Evolutionary conservation across 2,888 invertebrate genomes (phyloP), one percentile per base, ranked within the genome.

Genomic region (Scaptomyza tumidula): DNA sequence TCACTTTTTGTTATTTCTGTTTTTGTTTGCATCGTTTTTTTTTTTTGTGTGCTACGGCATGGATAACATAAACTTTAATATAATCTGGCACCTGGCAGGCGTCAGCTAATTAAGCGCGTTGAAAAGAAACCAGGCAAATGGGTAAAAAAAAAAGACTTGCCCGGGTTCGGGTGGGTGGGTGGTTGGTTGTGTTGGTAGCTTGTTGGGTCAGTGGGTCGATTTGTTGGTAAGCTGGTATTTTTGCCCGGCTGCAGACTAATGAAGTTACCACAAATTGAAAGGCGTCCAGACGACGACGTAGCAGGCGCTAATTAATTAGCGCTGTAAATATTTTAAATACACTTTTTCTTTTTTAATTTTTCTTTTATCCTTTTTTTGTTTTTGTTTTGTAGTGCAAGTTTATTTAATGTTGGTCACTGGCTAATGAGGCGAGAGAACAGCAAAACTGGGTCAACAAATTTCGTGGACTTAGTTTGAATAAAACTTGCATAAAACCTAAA

Each of bases 221-320:
- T 27, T 48, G 48, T 13, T 39, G 29, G 31, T 39, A 31, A 39
- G 50, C n/a, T 57, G 41, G 41, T 27, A 60, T 50, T 66, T 49
- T 53, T 29, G 19, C 45, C 45, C 33, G 43, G 53, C 56, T 63
- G 48, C n/a, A 50, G 41, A 61, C 65, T 79, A 79, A 79, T 60
- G 66, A 75, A 79, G 77, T 79, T 75, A 59, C 77, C 77, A 67
- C 72, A 78, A 78, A 78, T 73, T 78, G 73, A 78, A 78, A 73
- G 62, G 53, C 65, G 66, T 61, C 70, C 74, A 76, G 77, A 79
- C 78, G 49, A 79, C 78, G 49, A 48, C 41, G 48, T 56, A 52
- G 45, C 59, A 43, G 63, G 63, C 59, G 59, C 53, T 79, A 79
- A 79, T 79, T 79, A 79, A 79, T 79, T 79, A 71, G 64, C 64